Evolutionary conservation across 2,888 invertebrate species (phyloP), one percentile per base, ranked within the genome.

Genomic region (Leptinotarsa haldemani): DNA sequence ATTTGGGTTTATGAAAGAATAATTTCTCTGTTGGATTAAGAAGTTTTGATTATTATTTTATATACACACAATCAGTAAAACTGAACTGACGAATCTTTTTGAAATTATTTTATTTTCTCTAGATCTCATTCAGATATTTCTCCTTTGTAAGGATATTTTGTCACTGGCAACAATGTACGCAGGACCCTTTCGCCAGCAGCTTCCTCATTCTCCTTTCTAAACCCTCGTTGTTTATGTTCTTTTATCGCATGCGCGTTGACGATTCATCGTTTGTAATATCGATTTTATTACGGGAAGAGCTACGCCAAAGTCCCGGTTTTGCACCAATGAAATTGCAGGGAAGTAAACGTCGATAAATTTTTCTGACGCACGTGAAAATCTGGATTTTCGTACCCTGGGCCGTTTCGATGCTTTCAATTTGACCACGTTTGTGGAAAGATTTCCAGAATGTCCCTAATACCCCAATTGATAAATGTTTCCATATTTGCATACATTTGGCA

Each of bases 261-360:
- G n/a, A n/a, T 20, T 22, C 22, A 4, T 3, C 56, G 22, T 56
- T 12, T 22, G 61, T 61, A 30, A 61, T 61, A 61, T 61, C 61
- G 61, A 61, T 61, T n/a, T n/a, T 18, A 18, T 61, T 61, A 61
- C 13, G 30, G 30, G n/a, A 18, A 61, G 4, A 15, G 61, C 30
- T 61, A 40, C 61, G 61, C 68, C 30, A 47, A 53, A 20, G 56
- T 5, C 16, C 68, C 47, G 68, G 68, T 68, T 68, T 68, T 68
- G 68, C 58, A 47, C 68, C 68, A 30, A 56, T 56, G 56, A 3
- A 67, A 67, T 67, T 52, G 66, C 52, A 22, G n/a, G 30, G 66
- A 67, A 46, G 40, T 7, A 25, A 13, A 2, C 15, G 47, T 68
- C 56, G 56, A 68, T 56, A 18, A 1, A 56, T 46, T 22, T 52